A percentile compares a stretch with the other conserved stretches of the same genome.
Conservation (phyloP, 2,888 invertebrate species). For the Leucania comma region DNA sequence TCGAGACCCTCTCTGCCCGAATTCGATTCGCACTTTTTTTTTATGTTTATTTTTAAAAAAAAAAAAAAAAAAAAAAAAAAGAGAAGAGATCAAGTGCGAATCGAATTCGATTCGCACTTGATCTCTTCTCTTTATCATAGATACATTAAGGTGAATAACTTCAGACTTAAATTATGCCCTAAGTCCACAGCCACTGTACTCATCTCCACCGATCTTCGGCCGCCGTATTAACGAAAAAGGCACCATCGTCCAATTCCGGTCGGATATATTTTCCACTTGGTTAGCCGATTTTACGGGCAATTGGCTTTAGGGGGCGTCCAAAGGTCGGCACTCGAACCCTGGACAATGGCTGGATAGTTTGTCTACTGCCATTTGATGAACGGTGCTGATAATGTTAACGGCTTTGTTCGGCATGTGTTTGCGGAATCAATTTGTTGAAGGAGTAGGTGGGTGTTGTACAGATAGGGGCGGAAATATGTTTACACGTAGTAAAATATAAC, state of each 20-base stretch:
- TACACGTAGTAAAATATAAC: background rate
- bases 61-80: too few relatives aligned
- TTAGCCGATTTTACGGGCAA: slow-evolving; percentile 90
- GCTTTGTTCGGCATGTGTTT: slow-evolving; percentile 59
- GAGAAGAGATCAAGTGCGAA: too few relatives aligned
- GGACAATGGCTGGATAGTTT: slow-evolving; percentile 84
- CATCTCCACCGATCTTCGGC: slow-evolving; percentile 62
- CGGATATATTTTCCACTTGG: slow-evolving; percentile 90
- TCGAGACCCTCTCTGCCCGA: too few relatives aligned
- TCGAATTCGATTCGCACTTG: too few relatives aligned
- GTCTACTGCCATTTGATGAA: slow-evolving; percentile 84
- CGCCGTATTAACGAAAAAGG: slow-evolving; percentile 83
- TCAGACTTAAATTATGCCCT: background rate
- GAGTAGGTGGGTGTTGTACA: background rate
- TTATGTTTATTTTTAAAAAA: too few relatives aligned
- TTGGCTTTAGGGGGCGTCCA: slow-evolving; percentile 80
- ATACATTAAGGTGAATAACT: background rate
- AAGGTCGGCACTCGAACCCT: slow-evolving; percentile 79
- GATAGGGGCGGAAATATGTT: background rate
- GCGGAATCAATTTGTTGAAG: slow-evolving; percentile 55
- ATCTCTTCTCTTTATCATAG: too few relatives aligned
- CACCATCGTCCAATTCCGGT: slow-evolving; percentile 74
- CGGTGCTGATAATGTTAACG: slow-evolving; percentile 84
- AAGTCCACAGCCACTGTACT: slow-evolving; percentile 19
- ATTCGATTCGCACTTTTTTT: too few relatives aligned